These are phyloP conservation scores for Ceratina calcarata DNA, from an alignment of 1,140 invertebrate genomes.

Conservation along the genomic window DNA sequence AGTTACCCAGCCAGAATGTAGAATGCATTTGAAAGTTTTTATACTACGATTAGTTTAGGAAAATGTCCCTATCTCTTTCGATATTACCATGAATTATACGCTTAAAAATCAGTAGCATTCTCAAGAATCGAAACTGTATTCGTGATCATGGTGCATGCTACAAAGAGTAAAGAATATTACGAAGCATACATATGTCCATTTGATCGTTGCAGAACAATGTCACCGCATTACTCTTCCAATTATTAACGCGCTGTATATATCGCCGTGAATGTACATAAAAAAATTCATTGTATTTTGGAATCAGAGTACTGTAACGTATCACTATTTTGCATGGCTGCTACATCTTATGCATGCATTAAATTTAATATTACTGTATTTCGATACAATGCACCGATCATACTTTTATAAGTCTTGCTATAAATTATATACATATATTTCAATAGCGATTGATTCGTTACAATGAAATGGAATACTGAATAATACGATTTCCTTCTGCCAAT, in stretches of 20 bases:
- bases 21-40: slow-evolving; percentile 38
- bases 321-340: slow-evolving; percentile 40
- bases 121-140: slow-evolving; percentile 19
- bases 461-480: background rate
- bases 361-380: slow-evolving; percentile 3
- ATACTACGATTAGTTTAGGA: slow-evolving; percentile 39
- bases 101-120: slow-evolving; percentile 30
- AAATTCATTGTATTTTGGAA: slow-evolving; percentile 22
- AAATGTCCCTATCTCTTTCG: background rate
- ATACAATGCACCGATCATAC: background rate
- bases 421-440: slow-evolving; percentile 11
- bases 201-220: slow-evolving; percentile 30
- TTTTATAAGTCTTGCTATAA: slow-evolving; percentile 10
- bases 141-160: slow-evolving; percentile 45
- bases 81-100: slow-evolving; percentile 25
- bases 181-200: background rate
- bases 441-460: no score
- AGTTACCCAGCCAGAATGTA: slow-evolving; percentile 27
- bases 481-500: slow-evolving; percentile 18
- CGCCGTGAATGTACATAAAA: slow-evolving; percentile 30
- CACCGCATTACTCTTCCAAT: slow-evolving; percentile 59
- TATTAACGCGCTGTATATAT: slow-evolving; percentile 45
- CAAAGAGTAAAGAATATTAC: background rate
- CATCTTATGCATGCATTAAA: slow-evolving; percentile 16
- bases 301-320: background rate